Conservation (phyloP, 2,797 vertebrate species). For the Lepilemur ruficaudatus region DNA sequence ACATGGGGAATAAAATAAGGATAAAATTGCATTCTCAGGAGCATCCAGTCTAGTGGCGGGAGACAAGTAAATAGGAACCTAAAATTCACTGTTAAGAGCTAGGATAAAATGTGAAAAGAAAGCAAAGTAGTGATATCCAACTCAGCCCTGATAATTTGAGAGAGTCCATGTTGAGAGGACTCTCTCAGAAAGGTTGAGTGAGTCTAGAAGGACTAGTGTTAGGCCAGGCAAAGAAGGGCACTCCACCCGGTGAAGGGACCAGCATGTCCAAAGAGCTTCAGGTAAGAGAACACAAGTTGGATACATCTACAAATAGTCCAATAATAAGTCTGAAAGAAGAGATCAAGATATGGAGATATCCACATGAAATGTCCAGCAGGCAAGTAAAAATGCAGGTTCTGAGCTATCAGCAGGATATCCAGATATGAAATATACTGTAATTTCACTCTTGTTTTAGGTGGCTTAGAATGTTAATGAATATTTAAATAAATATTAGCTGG, state of each 20-base stretch:
- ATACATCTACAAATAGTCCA: background rate
- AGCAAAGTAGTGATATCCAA: background rate
- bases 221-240: background rate
- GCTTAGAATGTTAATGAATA: background rate
- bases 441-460: constrained; percentile 12
- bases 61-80: background rate
- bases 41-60: background rate
- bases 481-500: background rate
- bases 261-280: background rate
- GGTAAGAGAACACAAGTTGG: background rate
- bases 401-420: background rate
- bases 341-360: background rate
- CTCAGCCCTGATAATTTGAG: background rate
- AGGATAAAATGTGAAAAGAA: background rate
- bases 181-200: background rate
- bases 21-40: background rate
- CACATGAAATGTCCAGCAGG: constrained; percentile 12
- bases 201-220: background rate
- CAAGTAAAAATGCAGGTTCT: constrained; percentile 1
- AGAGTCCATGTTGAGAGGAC: background rate
- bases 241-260: background rate
- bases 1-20: background rate
- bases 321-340: constrained; percentile 17
- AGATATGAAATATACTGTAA: constrained; percentile 8
- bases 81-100: background rate